A percentile compares a stretch with the other conserved stretches of the same genome.
phyloP scores from a whole-genome alignment of 92 coral and sea anemone genomes.

The Diadumene lineata region DNA sequence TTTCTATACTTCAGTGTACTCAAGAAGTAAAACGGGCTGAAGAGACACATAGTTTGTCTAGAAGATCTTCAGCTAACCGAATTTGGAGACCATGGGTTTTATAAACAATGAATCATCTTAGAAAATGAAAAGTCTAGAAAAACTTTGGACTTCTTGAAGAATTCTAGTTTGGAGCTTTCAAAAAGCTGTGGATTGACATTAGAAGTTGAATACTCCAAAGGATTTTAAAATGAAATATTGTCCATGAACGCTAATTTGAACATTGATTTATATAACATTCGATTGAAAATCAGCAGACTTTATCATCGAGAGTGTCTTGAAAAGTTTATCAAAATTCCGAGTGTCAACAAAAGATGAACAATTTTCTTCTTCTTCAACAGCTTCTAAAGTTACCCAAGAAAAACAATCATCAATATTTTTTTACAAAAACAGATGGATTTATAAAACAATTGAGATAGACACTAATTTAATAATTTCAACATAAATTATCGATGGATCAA shows the following conservation, averaged over 20 bases:
- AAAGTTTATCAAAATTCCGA: no score
- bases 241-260: no score
- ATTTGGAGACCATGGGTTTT: conserved; percentile 43
- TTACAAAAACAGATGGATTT: not conserved
- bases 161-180: not conserved
- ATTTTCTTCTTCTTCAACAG: no score
- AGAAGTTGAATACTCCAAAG: no score
- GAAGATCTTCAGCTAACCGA: not conserved
- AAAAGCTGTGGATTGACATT: not conserved
- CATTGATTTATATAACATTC: no score
- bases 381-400: no score
- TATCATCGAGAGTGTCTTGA: no score
- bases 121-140: no score
- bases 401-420: not conserved
- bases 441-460: not conserved
- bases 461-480: not conserved
- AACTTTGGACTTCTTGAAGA: no score
- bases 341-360: no score
- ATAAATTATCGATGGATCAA: not conserved
- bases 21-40: not conserved
- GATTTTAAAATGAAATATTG: no score
- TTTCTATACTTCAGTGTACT: not conserved
- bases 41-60: not conserved
- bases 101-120: not conserved
- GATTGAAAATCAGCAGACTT: no score